These are phyloP conservation scores for Orcinus orca DNA, from an alignment of 2,113 vertebrate genomes.

Conservation along the genomic window DNA sequence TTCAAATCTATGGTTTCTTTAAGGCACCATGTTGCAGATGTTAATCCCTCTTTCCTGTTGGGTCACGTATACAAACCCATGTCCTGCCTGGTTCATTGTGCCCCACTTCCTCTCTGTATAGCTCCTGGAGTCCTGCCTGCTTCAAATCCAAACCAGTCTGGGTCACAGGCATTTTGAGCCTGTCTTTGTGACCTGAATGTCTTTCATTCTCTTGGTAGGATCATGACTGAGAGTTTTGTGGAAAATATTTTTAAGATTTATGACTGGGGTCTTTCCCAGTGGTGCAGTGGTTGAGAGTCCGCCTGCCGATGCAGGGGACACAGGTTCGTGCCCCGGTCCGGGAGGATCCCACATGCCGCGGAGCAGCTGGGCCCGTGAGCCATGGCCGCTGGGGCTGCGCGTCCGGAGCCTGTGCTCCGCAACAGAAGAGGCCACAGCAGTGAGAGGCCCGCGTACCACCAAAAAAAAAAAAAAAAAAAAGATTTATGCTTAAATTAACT, in stretches of 20 bases:
- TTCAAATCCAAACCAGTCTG: constrained; percentile 1
- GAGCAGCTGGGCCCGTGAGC: too few relatives aligned
- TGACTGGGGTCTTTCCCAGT: background rate
- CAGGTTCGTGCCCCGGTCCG: too few relatives aligned
- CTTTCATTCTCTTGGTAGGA: background rate
- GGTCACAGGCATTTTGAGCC: background rate
- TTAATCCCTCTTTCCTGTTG: background rate
- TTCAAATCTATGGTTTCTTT: background rate
- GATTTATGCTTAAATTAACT: constrained; percentile 16
- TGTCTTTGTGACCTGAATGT: background rate
- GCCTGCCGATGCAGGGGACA: too few relatives aligned
- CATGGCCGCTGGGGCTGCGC: too few relatives aligned
- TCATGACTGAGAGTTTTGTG: constrained; percentile 19
- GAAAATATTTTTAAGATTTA: constrained; percentile 21
- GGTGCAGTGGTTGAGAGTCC: too few relatives aligned
- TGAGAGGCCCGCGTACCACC: too few relatives aligned
- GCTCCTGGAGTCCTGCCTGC: background rate
- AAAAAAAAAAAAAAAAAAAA: background rate
- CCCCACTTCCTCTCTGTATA: background rate
- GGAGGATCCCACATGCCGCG: too few relatives aligned
- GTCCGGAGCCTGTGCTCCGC: too few relatives aligned
- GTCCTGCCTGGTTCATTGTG: background rate
- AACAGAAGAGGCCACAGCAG: too few relatives aligned
- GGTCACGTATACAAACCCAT: background rate
- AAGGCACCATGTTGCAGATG: background rate